phyloP scores from a whole-genome alignment of 2,113 vertebrate genomes.

The Tylochromis polylepis region DNA sequence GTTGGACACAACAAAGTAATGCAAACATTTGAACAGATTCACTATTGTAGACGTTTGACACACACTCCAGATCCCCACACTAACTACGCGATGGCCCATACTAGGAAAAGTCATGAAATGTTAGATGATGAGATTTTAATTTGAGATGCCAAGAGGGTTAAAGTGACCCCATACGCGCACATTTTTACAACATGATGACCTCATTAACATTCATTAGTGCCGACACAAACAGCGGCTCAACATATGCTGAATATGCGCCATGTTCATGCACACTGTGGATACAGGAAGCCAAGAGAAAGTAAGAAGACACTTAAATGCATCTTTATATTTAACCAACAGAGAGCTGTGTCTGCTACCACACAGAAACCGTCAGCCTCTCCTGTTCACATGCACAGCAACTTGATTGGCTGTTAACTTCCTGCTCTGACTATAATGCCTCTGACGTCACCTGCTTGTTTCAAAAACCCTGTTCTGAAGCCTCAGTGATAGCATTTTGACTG shows the following conservation, averaged over 20 bases:
- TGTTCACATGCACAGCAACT: neutral
- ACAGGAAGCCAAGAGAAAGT: neutral
- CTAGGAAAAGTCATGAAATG: neutral
- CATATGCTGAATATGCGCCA: rapidly evolving
- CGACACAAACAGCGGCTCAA: neutral
- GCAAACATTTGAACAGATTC: neutral
- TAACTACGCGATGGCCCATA: neutral
- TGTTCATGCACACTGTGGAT: neutral
- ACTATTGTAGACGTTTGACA: neutral
- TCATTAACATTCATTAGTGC: neutral
- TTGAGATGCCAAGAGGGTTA: no score
- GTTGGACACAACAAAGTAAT: neutral
- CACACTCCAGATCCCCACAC: neutral
- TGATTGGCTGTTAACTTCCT: neutral
- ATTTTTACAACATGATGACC: no score
- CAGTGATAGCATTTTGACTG: neutral
- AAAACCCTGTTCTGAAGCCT: neutral
- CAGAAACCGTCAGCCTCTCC: neutral
- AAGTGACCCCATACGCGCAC: no score
- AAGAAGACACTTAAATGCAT: neutral
- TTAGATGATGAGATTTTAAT: neutral
- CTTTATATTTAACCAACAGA: neutral
- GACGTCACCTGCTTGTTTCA: neutral
- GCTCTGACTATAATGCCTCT: neutral
- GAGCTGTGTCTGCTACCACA: neutral